Evolutionary conservation across 2,797 vertebrate genomes (phyloP), one percentile per base, ranked within the genome.

Genomic region (Scarus forsteni): DNA sequence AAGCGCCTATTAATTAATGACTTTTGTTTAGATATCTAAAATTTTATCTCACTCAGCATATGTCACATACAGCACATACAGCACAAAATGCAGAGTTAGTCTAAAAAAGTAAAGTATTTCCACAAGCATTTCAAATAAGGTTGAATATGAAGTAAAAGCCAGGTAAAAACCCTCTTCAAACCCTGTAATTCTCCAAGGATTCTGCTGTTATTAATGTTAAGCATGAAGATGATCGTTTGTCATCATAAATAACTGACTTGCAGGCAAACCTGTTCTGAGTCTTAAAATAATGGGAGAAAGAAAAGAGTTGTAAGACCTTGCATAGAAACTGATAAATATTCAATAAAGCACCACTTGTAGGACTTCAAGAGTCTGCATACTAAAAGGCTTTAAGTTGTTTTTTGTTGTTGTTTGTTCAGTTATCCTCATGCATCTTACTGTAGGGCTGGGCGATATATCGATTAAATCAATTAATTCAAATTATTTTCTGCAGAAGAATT

Each of bases 161-260:
- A 27, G 27, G 27, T 27, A 66, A 51, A 46, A 54, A 49, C 15
- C 57, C 3, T 8, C 3, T 65, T 45, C 1, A 44, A 62, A 43
- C 19, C 15, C 16, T 69, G 44, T 61, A 63, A 70, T 71, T 71
- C 27, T 45, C 12, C 11, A 1, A 40, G 11, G 12, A 40, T 43
- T 38, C 1, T 67, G 60, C 34, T 54, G 36, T 58, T 15, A 70
- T 11, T 44, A 48, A 73, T 64, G 36, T 73, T 70, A 12, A 57
- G 4, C 60, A 40, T 75, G 42, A 79, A 7, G 16, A 7, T 65
- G 19, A 27, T 44, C 27, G 63, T 65, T 58, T 45, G 18, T 35
- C 51, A 71, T 27, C 43, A 49, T 69, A 35, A 19, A 66, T 57
- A 64, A 64, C 55, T 60, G 27, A 79, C 58, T 45, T 60, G 36